Base-by-base conservation (phyloP, 2,113 vertebrate species). In the Dipodomys ordii region DNA sequence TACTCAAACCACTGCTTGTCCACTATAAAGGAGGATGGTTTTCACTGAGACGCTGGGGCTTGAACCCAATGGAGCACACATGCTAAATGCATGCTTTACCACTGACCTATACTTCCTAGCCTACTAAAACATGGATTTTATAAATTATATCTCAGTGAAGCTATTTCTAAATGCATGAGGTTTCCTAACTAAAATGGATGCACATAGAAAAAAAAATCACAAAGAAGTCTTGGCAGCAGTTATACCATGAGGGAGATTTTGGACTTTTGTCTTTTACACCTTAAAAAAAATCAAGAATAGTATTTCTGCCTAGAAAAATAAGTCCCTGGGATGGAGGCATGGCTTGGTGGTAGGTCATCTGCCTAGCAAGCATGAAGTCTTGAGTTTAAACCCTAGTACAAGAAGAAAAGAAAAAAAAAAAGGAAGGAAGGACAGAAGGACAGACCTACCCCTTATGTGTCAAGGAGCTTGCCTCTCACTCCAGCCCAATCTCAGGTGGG, bases 271-370 rank as follows among this genome's bases (percentile, higher is more conserved):
- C 18, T 77, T 95, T 35, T 69, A 28, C 12, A 11, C 32, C 32
- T 18, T 27, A 39, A 39, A 39, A 82, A 27, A 82, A 67, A 67
- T 27, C 3, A 67, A 67, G 82, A 62, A 69, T 60, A 93, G 65
- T 35, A 49, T 91, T 94, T 72, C 65, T 65, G 44, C 67, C 71
- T 76, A 25, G 53, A 91, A 88, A 73, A 87, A 35, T 35, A 69
- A 81, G 10, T 20, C 71, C 44, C 46, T 67, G n/a, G 28, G 44
- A 28, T 5, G 10, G 62, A 30, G n/a, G 53, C 15, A 57, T 57
- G 12, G 53, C 15, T 57, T 57, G 53, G 53, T 57, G 53, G 53
- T 57, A 57, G 13, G 19, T 57, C 53, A 57, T 13, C 53, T 16
- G 12, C 15, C 12, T 57, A 57, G 53, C 53, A 57, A 57, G 53